These are phyloP conservation scores for Rhinoderma darwinii DNA, from an alignment of 2,113 vertebrate genomes.

Conservation along the genomic window DNA sequence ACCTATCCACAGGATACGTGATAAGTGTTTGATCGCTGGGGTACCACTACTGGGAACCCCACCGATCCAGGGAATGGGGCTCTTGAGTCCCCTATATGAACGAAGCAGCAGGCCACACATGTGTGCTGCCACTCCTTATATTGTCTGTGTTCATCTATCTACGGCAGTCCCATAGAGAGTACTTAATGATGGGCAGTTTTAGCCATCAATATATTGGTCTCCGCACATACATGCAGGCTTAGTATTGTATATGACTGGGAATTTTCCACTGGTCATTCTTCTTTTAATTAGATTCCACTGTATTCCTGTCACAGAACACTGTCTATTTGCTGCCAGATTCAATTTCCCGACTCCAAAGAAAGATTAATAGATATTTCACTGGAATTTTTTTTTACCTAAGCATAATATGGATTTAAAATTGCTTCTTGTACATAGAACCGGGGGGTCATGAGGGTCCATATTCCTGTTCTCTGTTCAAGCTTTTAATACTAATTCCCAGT, in stretches of 20 bases:
- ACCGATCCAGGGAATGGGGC: no score
- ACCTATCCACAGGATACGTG: no score
- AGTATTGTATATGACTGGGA: neutral
- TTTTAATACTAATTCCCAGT: neutral
- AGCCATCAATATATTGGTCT: no score
- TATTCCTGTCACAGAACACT: conserved; percentile 1
- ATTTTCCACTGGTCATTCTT: neutral
- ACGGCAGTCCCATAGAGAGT: no score
- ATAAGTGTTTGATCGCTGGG: no score
- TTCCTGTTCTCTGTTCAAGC: neutral
- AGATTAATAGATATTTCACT: conserved; percentile 6
- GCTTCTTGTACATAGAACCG: neutral
- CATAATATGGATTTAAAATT: neutral
- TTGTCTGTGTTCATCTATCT: no score
- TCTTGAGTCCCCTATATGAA: no score
- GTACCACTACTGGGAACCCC: no score
- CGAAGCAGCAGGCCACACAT: no score
- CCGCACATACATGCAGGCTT: neutral
- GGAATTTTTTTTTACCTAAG: neutral
- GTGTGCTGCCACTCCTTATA: no score
- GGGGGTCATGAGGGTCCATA: neutral
- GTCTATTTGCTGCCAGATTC: neutral
- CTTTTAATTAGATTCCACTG: conserved; percentile 10
- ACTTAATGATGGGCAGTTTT: no score
- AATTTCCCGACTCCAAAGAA: neutral